Conservation (phyloP, 2,113 vertebrate genomes). For the Neotoma lepida region DNA sequence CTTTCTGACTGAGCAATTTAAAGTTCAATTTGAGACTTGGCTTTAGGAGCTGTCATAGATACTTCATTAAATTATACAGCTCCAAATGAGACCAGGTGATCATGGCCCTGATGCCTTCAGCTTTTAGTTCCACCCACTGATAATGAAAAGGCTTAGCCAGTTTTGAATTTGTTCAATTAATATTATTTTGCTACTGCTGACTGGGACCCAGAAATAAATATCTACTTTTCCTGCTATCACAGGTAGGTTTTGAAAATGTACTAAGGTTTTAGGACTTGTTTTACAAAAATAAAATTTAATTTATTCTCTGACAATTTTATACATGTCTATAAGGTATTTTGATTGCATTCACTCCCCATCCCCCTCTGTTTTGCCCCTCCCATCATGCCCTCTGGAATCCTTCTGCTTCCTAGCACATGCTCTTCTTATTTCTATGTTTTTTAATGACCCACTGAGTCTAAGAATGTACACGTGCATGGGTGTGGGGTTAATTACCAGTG, state of each 20-base stretch:
- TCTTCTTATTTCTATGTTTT: too few species aligned
- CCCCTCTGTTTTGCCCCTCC: too few species aligned
- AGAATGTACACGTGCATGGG: too few species aligned
- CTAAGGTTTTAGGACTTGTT: not conserved
- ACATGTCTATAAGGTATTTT: not conserved
- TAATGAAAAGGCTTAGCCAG: not conserved
- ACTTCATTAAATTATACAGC: not conserved
- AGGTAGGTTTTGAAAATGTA: conserved; percentile 19
- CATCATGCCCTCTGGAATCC: too few species aligned
- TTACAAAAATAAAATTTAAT: not conserved
- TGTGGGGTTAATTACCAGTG: too few species aligned
- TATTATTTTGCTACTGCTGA: not conserved
- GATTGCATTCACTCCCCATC: too few species aligned
- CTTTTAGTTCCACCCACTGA: not conserved
- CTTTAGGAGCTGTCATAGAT: not conserved
- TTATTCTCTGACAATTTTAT: not conserved
- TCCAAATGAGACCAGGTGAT: not conserved
- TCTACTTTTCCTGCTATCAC: not conserved
- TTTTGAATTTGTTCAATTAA: not conserved
- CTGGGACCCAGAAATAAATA: conserved; percentile 25
- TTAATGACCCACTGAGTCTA: not conserved
- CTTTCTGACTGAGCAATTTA: not conserved
- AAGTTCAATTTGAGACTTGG: not conserved
- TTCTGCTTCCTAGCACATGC: too few species aligned
- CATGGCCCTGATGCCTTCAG: not conserved